phyloP scores from a whole-genome alignment of 2,888 invertebrate genomes.

The Aspidiotus rigidus region DNA sequence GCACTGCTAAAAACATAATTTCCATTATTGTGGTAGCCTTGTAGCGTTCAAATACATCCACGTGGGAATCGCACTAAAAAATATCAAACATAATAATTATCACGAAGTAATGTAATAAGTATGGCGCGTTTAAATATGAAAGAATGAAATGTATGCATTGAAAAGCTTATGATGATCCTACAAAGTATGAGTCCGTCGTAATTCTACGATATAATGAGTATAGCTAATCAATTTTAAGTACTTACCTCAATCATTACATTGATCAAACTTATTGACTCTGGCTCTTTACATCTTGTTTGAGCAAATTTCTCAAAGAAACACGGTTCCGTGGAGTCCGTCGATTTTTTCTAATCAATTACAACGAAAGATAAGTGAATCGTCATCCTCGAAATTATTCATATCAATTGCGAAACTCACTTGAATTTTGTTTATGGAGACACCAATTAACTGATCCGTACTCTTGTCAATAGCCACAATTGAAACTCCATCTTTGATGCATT shows the following conservation, averaged over 20 bases:
- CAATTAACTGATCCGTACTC: slow-evolving; percentile 27
- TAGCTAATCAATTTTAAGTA: not conserved
- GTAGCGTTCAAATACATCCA: slow-evolving; percentile 18
- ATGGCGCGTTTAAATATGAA: not conserved
- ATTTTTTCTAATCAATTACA: slow-evolving; percentile 19
- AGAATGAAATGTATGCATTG: not conserved
- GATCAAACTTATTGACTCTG: slow-evolving; percentile 28
- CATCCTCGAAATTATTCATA: not conserved
- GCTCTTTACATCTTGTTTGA: slow-evolving; percentile 29
- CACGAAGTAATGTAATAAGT: not conserved
- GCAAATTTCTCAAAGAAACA: slow-evolving; percentile 34
- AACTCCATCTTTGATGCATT: slow-evolving; percentile 31
- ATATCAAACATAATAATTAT: not conserved
- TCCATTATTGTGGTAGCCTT: slow-evolving; percentile 24
- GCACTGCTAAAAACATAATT: slow-evolving; percentile 26
- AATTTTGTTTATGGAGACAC: slow-evolving; percentile 35
- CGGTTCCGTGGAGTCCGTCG: slow-evolving; percentile 17
- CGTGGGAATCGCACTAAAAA: slow-evolving; percentile 15
- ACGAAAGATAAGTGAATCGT: not conserved
- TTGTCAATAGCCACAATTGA: slow-evolving; percentile 34
- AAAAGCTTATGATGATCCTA: too few species aligned
- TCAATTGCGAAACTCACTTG: slow-evolving; percentile 27
- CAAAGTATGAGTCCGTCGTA: too few species aligned
- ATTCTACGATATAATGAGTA: too few species aligned
- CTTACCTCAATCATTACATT: slow-evolving; percentile 33